Conservation (phyloP, 2,888 invertebrate genomes). For the Noctua comes region DNA sequence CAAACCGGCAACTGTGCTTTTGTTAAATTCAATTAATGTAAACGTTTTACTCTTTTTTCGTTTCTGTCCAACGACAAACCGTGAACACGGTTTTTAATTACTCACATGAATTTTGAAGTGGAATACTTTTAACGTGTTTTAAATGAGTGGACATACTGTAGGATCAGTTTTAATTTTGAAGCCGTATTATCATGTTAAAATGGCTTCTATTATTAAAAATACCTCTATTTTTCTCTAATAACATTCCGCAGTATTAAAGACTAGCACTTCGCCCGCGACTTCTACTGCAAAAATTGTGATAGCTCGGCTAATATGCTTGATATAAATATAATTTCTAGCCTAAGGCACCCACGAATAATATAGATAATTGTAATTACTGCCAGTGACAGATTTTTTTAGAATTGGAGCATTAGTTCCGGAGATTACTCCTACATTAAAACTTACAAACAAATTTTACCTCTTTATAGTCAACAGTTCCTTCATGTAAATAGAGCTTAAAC, state of each 20-base stretch:
- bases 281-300: no score
- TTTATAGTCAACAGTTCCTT: constrained; percentile 17
- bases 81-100: constrained; percentile 61
- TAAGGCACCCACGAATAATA: no score
- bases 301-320: no score
- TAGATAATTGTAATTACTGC: no score
- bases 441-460: no score
- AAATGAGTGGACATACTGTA: constrained; percentile 26
- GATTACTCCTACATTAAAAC: no score
- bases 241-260: neutral
- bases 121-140: constrained; percentile 50
- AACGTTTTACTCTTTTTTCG: constrained; percentile 56
- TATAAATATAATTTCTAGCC: no score
- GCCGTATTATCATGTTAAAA: neutral
- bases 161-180: constrained; percentile 23
- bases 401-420: no score
- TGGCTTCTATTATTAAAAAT: constrained; percentile 7
- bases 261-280: no score
- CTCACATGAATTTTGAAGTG: constrained; percentile 46
- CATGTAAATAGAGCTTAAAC: constrained; percentile 41
- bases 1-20: constrained; percentile 66
- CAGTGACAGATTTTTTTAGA: no score
- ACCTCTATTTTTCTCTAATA: neutral
- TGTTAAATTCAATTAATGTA: constrained; percentile 67
- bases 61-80: constrained; percentile 44